A percentile compares a stretch with the other conserved stretches of the same genome.
Conservation (phyloP, 2,113 vertebrate species). For the Pundamilia nyererei region DNA sequence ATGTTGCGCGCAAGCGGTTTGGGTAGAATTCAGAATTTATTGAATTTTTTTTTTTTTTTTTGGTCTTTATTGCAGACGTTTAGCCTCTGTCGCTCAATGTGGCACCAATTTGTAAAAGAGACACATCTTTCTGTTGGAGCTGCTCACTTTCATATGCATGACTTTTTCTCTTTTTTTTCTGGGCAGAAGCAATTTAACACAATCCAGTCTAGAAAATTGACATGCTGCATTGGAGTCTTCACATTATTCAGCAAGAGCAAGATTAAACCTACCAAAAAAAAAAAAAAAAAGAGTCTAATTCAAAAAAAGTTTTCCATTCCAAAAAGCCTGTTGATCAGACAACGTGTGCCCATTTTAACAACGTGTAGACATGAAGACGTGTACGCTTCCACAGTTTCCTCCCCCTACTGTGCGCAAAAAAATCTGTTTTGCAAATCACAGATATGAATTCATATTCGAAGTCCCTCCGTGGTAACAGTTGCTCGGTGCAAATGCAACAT, state of each 20-base stretch:
- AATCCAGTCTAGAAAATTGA: constrained; percentile 15
- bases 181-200: constrained; percentile 40
- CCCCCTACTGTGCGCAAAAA: background rate
- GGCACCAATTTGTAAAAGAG: constrained; percentile 32
- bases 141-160: constrained; percentile 39
- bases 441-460: background rate
- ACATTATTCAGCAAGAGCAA: background rate
- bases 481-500: background rate
- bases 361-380: background rate
- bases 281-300: background rate
- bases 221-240: background rate
- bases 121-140: constrained; percentile 32
- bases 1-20: background rate
- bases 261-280: background rate
- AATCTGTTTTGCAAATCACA: background rate
- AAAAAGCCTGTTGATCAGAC: background rate
- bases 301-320: background rate
- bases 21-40: background rate
- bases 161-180: background rate
- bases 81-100: background rate
- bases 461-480: background rate
- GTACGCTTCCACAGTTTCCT: background rate
- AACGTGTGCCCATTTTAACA: background rate
- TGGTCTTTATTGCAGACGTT: background rate
- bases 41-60: background rate